Conservation (phyloP, 1,140 invertebrate genomes). For the Ooceraea biroi region DNA sequence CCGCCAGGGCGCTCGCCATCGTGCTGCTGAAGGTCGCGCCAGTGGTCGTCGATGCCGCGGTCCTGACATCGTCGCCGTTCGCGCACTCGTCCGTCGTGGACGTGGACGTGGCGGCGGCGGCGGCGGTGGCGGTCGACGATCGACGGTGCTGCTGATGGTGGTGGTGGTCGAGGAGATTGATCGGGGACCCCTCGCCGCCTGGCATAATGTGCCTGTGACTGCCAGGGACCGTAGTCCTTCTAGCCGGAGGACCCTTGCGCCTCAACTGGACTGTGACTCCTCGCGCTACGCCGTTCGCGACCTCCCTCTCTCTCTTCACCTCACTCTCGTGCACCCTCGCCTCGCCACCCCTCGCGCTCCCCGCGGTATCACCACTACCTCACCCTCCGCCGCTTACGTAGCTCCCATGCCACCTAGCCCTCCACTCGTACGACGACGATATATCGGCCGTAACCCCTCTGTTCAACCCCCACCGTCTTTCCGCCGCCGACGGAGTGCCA, state of each 20-base stretch:
- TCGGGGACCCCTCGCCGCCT: constrained; percentile 85
- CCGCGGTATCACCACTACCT: neutral
- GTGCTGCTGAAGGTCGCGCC: constrained; percentile 58
- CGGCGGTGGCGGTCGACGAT: constrained; percentile 16
- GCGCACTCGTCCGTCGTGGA: constrained; percentile 71
- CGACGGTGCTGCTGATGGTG: constrained; percentile 40
- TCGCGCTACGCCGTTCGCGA: constrained; percentile 46
- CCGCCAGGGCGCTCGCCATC: constrained; percentile 72
- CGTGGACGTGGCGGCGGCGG: constrained; percentile 28
- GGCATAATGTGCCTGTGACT: constrained; percentile 80
- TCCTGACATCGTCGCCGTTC: constrained; percentile 75
- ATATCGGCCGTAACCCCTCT: constrained; percentile 21
- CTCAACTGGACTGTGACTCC: constrained; percentile 68
- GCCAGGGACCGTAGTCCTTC: constrained; percentile 79
- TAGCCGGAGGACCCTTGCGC: constrained; percentile 81
- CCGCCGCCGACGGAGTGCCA: constrained; percentile 7
- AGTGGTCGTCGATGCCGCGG: constrained; percentile 68
- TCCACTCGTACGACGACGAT: constrained; percentile 27
- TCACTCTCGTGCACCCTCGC: constrained; percentile 29
- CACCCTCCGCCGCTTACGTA: constrained; percentile 26
- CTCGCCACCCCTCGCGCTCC: neutral
- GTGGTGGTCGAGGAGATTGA: constrained; percentile 76
- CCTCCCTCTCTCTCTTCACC: neutral
- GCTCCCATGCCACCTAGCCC: constrained; percentile 19
- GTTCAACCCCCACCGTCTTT: constrained; percentile 14